Evolutionary conservation across 2,888 invertebrate genomes (phyloP).

Genomic region (Muschampia plurimacula): DNA sequence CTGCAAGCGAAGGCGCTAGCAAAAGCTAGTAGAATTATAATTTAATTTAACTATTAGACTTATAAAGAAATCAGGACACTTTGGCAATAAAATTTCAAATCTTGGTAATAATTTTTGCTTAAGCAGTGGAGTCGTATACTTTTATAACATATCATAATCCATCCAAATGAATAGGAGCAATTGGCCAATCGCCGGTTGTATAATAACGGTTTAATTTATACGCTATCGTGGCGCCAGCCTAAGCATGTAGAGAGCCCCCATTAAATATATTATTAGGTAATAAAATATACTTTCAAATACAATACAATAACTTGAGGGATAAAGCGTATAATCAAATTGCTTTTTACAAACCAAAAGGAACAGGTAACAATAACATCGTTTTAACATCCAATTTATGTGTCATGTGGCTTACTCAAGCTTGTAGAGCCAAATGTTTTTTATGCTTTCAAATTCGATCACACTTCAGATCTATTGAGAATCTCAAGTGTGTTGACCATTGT

Average conservation of each 20-base stretch:
- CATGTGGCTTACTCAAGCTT: constrained; percentile 34
- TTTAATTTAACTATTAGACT: background rate
- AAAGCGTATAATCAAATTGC: constrained; percentile 5
- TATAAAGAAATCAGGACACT: background rate
- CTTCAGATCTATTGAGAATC: background rate
- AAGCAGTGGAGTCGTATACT: constrained; percentile 19
- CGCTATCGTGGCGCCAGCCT: constrained; percentile 23
- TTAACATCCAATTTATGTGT: constrained; percentile 23
- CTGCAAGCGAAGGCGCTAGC: too few species aligned
- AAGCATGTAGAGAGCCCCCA: constrained; percentile 12
- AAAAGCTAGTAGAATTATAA: background rate
- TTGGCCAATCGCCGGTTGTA: constrained; percentile 24
- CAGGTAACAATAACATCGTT: constrained; percentile 8
- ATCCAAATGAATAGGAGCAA: constrained; percentile 16
- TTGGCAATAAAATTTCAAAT: constrained; percentile 9
- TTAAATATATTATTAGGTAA: constrained; percentile 18
- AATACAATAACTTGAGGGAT: constrained; percentile 21
- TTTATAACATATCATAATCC: constrained; percentile 33
- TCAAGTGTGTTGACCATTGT: background rate
- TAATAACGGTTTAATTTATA: constrained; percentile 31
- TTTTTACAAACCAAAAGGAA: constrained; percentile 20
- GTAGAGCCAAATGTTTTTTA: constrained; percentile 8
- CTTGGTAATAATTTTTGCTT: constrained; percentile 18
- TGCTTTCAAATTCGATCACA: background rate
- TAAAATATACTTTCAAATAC: constrained; percentile 25